Base-by-base conservation (phyloP, 2,797 vertebrate species). In the Neosilurus mollespiculum region DNA sequence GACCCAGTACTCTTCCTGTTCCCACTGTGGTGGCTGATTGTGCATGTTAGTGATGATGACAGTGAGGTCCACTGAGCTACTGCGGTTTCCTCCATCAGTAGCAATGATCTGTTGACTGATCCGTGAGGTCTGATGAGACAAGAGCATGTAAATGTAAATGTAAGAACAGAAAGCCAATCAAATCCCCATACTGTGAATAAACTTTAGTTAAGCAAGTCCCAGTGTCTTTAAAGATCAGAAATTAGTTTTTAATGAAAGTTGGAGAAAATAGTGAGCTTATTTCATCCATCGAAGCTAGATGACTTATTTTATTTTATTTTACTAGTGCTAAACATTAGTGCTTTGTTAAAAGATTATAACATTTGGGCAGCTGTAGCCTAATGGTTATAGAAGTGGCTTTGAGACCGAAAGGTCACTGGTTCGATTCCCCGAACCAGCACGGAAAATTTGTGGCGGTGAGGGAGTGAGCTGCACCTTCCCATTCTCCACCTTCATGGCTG, bases 1-100 rank as follows among this genome's bases (percentile, higher is more conserved):
- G 85, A 96, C 93, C 94, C 94, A 95, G 91, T 97, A 97, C 53
- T 92, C 91, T 0, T 88, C 89, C 88, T 93, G 92, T 75, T 96
- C 96, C 96, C 96, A 97, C 22, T 20, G 93, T 0, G 96, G 96
- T 0, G 96, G 95, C 91, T 95, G 95, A 90, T 96, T 96, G 91
- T 96, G 94, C 0, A 95, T 92, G 12, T 94, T 96, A 4, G 95
- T 97, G 89, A 97, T 94, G 85, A 93, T 96, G 73, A 97, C 94
- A 0, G 84, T 94, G 66, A 97, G 93, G 79, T 97, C 96, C 90
- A 96, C 96, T 0, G 92, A 94, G 92, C 93, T 96, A 92, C 95
- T 97, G 54, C 93, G 94, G 90, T 94, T 95, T 22, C 96, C 96
- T 0, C 96, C 96, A 0, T 97, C 96, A 0, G 93, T 95, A 0